A percentile compares a stretch with the other conserved stretches of the same genome.
Evolutionary conservation across 2,113 vertebrate genomes (phyloP).

Genomic region (Trinectes maculatus): DNA sequence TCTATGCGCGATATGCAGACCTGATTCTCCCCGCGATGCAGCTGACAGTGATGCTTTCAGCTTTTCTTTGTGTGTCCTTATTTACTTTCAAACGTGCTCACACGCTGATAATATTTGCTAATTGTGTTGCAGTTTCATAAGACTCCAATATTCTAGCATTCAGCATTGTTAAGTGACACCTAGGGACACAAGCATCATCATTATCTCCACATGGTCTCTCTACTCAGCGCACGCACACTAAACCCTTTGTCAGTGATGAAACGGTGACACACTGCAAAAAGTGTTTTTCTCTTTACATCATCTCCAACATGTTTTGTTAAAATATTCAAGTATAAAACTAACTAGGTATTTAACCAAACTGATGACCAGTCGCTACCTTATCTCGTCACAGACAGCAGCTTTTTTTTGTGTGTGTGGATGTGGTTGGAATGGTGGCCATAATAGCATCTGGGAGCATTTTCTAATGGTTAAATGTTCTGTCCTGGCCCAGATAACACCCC

Average conservation of each 20-base stretch:
- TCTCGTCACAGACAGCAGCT: not conserved
- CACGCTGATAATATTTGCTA: constrained; percentile 12
- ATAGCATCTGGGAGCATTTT: not conserved
- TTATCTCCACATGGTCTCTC: constrained; percentile 2
- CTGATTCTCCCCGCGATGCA: constrained; percentile 23
- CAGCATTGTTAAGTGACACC: not conserved
- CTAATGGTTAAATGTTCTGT: constrained; percentile 2
- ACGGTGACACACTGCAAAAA: constrained; percentile 10
- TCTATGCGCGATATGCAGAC: too few relatives aligned
- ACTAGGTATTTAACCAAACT: not conserved
- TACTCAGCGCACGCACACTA: not conserved
- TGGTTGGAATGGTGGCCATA: not conserved
- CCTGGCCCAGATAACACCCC: not conserved
- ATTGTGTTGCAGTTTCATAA: constrained; percentile 13
- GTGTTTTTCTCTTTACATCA: constrained; percentile 9
- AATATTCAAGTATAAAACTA: too few relatives aligned
- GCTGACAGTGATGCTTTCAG: constrained; percentile 17
- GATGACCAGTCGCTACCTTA: not conserved
- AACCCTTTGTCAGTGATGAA: constrained; percentile 4
- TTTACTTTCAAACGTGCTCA: constrained; percentile 12
- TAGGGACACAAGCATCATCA: constrained; percentile 6
- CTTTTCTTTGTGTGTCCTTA: not conserved
- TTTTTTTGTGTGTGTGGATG: too few relatives aligned
- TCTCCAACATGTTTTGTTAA: too few relatives aligned
- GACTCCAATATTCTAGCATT: not conserved